Conservation (phyloP, 2,797 vertebrate genomes). For the Lacerta agilis region DNA sequence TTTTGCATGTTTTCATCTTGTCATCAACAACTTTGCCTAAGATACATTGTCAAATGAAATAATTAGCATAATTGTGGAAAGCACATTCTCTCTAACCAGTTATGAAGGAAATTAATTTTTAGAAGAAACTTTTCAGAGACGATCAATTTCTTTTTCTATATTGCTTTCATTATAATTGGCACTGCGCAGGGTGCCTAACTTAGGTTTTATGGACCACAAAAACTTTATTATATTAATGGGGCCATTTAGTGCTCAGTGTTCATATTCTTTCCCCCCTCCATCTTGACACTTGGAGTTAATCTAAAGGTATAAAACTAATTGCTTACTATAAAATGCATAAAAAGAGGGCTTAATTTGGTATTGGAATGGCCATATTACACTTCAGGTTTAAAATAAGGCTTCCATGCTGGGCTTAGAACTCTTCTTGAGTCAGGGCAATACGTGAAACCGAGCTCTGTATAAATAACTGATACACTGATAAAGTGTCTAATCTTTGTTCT, state of each 20-base stretch:
- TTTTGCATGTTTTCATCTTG: not conserved
- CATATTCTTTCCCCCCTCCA: not conserved
- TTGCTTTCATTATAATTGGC: not conserved
- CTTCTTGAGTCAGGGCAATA: not conserved
- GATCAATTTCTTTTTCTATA: not conserved
- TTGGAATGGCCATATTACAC: not conserved
- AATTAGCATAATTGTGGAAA: not conserved
- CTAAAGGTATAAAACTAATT: constrained; percentile 4
- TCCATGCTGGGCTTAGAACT: not conserved
- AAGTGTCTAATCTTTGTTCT: constrained; percentile 29
- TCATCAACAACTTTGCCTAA: not conserved
- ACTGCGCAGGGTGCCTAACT: not conserved
- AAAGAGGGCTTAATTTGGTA: not conserved
- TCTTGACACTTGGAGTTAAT: not conserved
- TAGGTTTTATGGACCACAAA: not conserved
- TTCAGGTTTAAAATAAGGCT: constrained; percentile 1
- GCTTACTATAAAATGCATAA: not conserved
- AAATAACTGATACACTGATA: not conserved
- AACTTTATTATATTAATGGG: not conserved
- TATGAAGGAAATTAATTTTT: constrained; percentile 23
- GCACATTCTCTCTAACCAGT: not conserved
- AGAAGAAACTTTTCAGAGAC: not conserved
- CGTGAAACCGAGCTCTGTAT: not conserved
- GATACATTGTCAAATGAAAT: not conserved
- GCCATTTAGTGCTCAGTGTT: not conserved